Evolutionary conservation across 2,888 invertebrate genomes (phyloP).

Genomic region (Patella caerulea): DNA sequence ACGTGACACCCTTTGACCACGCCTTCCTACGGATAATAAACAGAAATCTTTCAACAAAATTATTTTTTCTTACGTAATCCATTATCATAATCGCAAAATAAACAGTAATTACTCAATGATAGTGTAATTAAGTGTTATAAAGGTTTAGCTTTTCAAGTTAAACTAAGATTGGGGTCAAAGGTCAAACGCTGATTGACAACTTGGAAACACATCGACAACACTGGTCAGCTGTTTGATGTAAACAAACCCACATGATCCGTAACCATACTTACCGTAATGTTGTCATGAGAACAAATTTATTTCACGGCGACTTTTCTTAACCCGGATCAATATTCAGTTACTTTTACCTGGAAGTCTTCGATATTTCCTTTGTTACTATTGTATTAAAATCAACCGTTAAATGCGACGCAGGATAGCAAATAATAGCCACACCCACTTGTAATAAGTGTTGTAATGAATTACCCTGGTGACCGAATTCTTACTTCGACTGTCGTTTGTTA

Average conservation of each 20-base stretch:
- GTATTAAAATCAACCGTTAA: too few relatives aligned
- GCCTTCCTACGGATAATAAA: constrained; percentile 29
- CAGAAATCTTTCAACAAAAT: constrained; percentile 8
- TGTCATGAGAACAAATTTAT: neutral
- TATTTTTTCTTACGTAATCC: neutral
- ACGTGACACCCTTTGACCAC: constrained; percentile 52
- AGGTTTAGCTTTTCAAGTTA: constrained; percentile 11
- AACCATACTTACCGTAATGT: neutral
- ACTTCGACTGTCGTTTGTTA: too few relatives aligned
- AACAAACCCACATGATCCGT: constrained; percentile 59
- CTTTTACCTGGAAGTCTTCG: too few relatives aligned
- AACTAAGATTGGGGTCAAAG: constrained; percentile 50
- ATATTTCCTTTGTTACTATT: too few relatives aligned
- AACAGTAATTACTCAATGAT: too few relatives aligned
- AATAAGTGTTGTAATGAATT: too few relatives aligned
- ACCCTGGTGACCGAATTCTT: too few relatives aligned
- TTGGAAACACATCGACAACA: constrained; percentile 46
- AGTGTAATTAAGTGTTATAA: constrained; percentile 4
- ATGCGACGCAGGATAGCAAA: too few relatives aligned
- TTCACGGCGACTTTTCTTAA: neutral
- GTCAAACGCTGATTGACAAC: constrained; percentile 56
- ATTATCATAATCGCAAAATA: neutral
- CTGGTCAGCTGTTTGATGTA: constrained; percentile 69
- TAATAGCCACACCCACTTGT: too few relatives aligned
- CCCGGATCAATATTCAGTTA: too few relatives aligned